A percentile compares a stretch with the other conserved stretches of the same genome.
phyloP scores from a whole-genome alignment of 2,113 vertebrate species.

The Bostrychus sinensis region DNA sequence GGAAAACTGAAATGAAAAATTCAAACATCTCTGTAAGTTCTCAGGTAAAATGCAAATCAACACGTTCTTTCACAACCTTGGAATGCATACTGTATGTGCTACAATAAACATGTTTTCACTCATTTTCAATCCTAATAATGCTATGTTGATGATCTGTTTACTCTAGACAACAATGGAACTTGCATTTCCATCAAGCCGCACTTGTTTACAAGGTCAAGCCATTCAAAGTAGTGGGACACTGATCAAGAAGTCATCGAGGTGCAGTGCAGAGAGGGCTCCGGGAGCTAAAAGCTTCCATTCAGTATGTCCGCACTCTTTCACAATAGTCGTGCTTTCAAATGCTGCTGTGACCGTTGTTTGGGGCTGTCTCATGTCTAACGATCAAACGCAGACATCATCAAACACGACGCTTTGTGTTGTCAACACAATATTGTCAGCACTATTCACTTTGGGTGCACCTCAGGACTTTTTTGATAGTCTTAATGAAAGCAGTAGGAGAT shows the following conservation, averaged over 20 bases:
- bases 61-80: constrained; percentile 37
- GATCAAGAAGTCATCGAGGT: constrained; percentile 45
- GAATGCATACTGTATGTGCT: constrained; percentile 34
- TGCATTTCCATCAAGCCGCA: constrained; percentile 24
- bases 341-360: constrained; percentile 45
- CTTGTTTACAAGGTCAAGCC: constrained; percentile 45
- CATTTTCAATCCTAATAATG: constrained; percentile 12
- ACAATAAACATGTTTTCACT: constrained; percentile 48
- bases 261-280: constrained; percentile 45
- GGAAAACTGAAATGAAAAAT: constrained; percentile 5
- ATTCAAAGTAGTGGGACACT: constrained; percentile 33
- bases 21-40: constrained; percentile 20
- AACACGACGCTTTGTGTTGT: constrained; percentile 40
- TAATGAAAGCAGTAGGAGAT: constrained; percentile 7
- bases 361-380: constrained; percentile 39
- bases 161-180: constrained; percentile 11
- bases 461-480: constrained; percentile 10
- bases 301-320: constrained; percentile 42
- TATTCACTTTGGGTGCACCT: constrained; percentile 18
- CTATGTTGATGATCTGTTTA: constrained; percentile 27
- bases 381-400: constrained; percentile 55
- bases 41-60: constrained; percentile 35
- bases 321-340: constrained; percentile 50
- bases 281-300: constrained; percentile 60
- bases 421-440: constrained; percentile 32